Percentiles rank a stretch among this genome's conserved stretches.
phyloP scores from a whole-genome alignment of 2,888 invertebrate genomes.

The Sphaeridia pumilis region DNA sequence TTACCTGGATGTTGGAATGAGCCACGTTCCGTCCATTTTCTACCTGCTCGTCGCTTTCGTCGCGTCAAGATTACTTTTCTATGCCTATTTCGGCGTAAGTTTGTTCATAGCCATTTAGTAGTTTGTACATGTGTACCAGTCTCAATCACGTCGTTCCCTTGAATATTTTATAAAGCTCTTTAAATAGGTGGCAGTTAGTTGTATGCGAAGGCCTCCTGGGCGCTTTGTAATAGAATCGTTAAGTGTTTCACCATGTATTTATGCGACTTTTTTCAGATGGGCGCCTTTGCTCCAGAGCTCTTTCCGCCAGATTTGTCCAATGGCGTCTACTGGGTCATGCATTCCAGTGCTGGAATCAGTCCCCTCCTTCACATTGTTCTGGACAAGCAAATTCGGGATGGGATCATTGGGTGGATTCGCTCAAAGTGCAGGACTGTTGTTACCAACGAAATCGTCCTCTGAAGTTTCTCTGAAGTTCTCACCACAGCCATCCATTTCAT shows the following conservation, averaged over 20 bases:
- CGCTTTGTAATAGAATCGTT: too few species aligned
- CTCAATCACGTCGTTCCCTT: too few species aligned
- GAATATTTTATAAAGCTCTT: too few species aligned
- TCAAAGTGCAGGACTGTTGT: neutral
- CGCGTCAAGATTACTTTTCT: conserved; percentile 23
- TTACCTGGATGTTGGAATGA: conserved; percentile 10
- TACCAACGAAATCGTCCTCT: conserved; percentile 7
- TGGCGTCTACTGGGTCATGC: conserved; percentile 34
- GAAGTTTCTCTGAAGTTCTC: too few species aligned
- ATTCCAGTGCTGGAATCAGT: conserved; percentile 25
- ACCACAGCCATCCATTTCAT: too few species aligned
- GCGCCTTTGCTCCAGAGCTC: conserved; percentile 24
- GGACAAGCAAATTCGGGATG: conserved; percentile 24
- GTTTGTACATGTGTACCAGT: too few species aligned
- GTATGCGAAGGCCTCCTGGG: too few species aligned
- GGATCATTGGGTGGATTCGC: conserved; percentile 7
- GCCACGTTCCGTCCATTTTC: conserved; percentile 22
- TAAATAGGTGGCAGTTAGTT: too few species aligned
- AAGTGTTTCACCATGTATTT: too few species aligned
- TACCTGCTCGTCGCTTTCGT: conserved; percentile 24
- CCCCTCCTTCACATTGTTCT: conserved; percentile 27
- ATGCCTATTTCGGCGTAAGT: conserved; percentile 32
- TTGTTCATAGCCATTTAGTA: too few species aligned
- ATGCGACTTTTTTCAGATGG: too few species aligned
- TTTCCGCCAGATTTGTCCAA: conserved; percentile 32